phyloP scores from a whole-genome alignment of 2,888 invertebrate genomes.

The Pristionchus exspectatus region DNA sequence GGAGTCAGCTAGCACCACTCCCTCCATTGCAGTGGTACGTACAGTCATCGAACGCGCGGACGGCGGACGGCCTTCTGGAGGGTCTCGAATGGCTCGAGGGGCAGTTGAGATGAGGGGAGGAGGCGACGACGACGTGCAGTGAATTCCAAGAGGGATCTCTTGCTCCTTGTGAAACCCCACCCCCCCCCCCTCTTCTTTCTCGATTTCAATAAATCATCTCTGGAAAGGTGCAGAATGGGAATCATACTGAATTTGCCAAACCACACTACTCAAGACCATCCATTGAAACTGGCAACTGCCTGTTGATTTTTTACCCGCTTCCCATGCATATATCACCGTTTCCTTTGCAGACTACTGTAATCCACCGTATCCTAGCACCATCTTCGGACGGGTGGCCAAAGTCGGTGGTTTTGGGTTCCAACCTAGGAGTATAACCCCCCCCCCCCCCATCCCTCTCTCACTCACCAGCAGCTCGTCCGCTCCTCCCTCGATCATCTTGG shows the following conservation, averaged over 20 bases:
- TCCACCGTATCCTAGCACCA: background rate
- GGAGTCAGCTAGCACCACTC: background rate
- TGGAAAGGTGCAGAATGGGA: background rate
- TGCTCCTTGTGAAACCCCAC: background rate
- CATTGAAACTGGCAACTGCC: background rate
- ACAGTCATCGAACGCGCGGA: slow-evolving; percentile 50
- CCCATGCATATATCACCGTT: background rate
- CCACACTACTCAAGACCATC: background rate
- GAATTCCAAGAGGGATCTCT: background rate
- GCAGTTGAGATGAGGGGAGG: slow-evolving; percentile 41
- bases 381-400: no score
- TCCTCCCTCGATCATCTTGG: slow-evolving; percentile 51
- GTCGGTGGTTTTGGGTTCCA: background rate
- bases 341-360: background rate
- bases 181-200: background rate
- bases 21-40: slow-evolving; percentile 53
- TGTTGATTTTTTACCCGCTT: background rate
- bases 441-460: background rate
- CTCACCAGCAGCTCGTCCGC: slow-evolving; percentile 42
- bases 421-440: background rate
- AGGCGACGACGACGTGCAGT: background rate
- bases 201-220: slow-evolving; percentile 27
- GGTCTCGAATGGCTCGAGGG: slow-evolving; percentile 54
- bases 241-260: background rate
- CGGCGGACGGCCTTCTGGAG: slow-evolving; percentile 52